phyloP scores from a whole-genome alignment of 1,140 invertebrate genomes.

The Xylocopa sonorina region DNA sequence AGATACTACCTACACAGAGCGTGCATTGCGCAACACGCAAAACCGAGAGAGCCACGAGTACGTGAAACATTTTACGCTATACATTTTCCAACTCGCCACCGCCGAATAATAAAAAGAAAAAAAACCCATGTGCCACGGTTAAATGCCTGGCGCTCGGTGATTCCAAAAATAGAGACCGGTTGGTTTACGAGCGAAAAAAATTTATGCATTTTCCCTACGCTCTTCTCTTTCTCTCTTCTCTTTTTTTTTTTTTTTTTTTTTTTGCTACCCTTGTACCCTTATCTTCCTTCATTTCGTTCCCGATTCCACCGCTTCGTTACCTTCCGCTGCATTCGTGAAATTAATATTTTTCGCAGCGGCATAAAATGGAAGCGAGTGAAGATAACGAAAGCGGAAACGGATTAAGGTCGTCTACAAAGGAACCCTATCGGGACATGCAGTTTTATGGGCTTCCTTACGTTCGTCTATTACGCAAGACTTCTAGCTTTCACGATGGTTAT shows the following conservation, averaged over 20 bases:
- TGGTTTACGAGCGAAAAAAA: slow-evolving; percentile 6
- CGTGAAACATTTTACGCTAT: slow-evolving; percentile 29
- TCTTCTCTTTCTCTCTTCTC: not conserved
- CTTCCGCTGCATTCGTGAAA: not conserved
- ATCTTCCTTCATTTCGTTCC: no score
- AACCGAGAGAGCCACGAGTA: slow-evolving; percentile 1
- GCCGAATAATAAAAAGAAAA: slow-evolving; percentile 18
- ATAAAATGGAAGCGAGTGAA: not conserved
- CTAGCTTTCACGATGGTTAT: slow-evolving; percentile 70
- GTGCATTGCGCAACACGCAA: not conserved
- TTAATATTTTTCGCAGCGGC: slow-evolving; percentile 6
- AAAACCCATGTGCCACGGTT: not conserved
- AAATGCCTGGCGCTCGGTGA: slow-evolving; percentile 8
- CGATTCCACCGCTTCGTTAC: not conserved
- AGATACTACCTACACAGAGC: slow-evolving; percentile 2
- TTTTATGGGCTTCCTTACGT: slow-evolving; percentile 48
- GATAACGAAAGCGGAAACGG: slow-evolving; percentile 16
- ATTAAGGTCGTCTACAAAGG: slow-evolving; percentile 30
- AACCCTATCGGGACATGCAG: slow-evolving; percentile 46
- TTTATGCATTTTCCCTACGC: slow-evolving; percentile 11
- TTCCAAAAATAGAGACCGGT: slow-evolving; percentile 1
- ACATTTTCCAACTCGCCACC: not conserved
- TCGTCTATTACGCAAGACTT: slow-evolving; percentile 63
- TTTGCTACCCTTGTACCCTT: no score
- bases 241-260: not conserved